Conservation (phyloP, 2,797 vertebrate species). For the Phrynocephalus forsythii region DNA sequence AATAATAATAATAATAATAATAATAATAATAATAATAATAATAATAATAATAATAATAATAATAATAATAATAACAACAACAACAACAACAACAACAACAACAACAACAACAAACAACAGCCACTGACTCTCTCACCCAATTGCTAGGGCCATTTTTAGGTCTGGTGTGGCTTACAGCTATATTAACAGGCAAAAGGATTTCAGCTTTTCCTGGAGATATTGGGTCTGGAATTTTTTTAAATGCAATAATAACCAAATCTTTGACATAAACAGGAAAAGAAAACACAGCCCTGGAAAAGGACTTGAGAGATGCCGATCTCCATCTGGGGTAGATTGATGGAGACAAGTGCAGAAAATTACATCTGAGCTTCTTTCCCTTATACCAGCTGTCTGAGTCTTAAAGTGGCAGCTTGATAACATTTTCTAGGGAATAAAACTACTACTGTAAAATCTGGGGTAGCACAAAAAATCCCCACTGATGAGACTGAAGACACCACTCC, state of each 20-base stretch:
- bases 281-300: constrained; percentile 25
- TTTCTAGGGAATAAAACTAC: neutral
- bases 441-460: neutral
- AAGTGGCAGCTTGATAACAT: constrained; percentile 30
- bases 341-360: constrained; percentile 17
- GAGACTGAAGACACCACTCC: constrained; percentile 11
- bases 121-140: no score
- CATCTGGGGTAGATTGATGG: neutral
- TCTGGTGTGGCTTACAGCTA: no score
- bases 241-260: neutral
- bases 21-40: no score
- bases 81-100: no score
- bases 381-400: neutral
- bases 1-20: no score
- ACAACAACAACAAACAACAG: no score
- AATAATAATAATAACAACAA: no score
- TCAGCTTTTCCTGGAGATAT: no score
- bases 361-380: neutral
- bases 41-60: no score
- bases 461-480: neutral
- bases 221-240: neutral
- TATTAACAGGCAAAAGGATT: no score
- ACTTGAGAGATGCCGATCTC: neutral
- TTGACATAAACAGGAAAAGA: neutral
- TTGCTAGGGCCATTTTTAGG: no score